phyloP scores from a whole-genome alignment of 2,113 vertebrate genomes.

The Uropsilus gracilis region DNA sequence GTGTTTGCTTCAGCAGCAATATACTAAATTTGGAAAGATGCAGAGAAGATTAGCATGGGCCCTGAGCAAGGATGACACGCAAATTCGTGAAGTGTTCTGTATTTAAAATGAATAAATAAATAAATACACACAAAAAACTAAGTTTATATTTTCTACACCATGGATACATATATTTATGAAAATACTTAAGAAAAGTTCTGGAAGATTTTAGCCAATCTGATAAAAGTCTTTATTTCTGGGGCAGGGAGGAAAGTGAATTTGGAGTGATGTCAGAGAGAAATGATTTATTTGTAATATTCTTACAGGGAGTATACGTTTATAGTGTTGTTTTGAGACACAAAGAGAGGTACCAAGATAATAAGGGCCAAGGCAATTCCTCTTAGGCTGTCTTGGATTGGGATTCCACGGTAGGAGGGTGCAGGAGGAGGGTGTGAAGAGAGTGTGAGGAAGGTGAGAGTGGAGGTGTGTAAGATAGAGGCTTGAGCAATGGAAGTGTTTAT shows the following conservation, averaged over 20 bases:
- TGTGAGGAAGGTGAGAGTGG: not conserved
- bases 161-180: not conserved
- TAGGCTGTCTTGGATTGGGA: not conserved
- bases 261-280: not conserved
- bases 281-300: slow-evolving; percentile 20
- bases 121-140: not conserved
- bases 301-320: not conserved
- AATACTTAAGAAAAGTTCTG: not conserved
- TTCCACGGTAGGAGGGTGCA: not conserved
- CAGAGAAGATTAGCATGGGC: too few relatives aligned
- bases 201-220: slow-evolving; percentile 23
- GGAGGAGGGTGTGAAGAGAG: too few relatives aligned
- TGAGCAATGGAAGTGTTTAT: not conserved
- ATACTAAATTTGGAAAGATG: too few relatives aligned
- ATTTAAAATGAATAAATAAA: too few relatives aligned
- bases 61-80: too few relatives aligned
- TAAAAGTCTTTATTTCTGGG: not conserved
- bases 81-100: too few relatives aligned
- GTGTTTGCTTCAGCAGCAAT: too few relatives aligned
- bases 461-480: not conserved
- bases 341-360: not conserved
- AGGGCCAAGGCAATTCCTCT: not conserved
- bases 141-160: not conserved
- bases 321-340: not conserved
- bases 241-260: not conserved